Evolutionary conservation across 2,113 vertebrate species (phyloP).

Genomic region (Bubalus kerabau): DNA sequence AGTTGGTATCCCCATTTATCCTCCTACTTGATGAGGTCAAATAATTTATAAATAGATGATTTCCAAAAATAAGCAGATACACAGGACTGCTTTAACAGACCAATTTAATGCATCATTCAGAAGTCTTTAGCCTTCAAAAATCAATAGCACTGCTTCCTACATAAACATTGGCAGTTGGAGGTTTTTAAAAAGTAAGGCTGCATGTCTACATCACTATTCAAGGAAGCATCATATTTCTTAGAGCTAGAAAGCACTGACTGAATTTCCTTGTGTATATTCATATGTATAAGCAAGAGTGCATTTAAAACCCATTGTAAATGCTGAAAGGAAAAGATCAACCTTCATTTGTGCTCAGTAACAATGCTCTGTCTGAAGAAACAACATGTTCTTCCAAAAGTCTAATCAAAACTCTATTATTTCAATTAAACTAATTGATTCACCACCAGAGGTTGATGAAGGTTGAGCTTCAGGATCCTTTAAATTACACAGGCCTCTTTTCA

Average conservation of each 20-base stretch:
- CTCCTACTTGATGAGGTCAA: neutral
- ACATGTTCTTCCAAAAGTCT: neutral
- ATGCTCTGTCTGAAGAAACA: neutral
- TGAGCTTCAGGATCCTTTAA: neutral
- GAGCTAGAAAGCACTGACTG: neutral
- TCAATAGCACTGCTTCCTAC: neutral
- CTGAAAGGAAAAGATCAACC: neutral
- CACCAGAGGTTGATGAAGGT: neutral
- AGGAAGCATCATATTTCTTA: neutral
- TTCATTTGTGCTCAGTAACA: neutral
- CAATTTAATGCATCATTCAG: neutral
- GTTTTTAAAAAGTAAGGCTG: neutral
- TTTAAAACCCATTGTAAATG: neutral
- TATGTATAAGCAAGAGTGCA: neutral
- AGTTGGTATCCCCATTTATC: neutral
- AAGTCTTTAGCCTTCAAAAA: neutral
- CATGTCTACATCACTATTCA: neutral
- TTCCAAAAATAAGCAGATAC: neutral
- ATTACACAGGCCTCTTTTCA: neutral
- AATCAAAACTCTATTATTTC: slow-evolving; percentile 14
- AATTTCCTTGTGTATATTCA: neutral
- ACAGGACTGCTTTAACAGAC: neutral
- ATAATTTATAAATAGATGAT: neutral
- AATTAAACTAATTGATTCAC: slow-evolving; percentile 19
- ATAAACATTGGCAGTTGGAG: neutral